Evolutionary conservation across 2,113 vertebrate genomes (phyloP).

Genomic region (Tetrao urogallus): DNA sequence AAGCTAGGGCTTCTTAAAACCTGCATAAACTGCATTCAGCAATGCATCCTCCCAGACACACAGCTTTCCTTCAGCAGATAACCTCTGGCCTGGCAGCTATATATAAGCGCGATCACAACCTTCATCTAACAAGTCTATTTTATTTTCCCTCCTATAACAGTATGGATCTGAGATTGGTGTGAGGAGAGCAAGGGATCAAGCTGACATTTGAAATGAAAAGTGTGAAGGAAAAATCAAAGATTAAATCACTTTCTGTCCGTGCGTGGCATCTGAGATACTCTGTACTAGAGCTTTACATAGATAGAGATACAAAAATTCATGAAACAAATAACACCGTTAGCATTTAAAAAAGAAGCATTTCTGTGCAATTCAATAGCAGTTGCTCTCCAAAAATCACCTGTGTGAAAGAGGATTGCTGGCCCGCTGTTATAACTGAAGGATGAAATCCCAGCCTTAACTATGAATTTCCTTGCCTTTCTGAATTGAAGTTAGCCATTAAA

Average conservation of each 20-base stretch:
- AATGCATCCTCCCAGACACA: background rate
- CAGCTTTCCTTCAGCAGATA: background rate
- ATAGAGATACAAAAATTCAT: background rate
- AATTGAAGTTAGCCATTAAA: background rate
- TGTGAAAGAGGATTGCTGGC: background rate
- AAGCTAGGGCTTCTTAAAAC: background rate
- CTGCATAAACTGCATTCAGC: background rate
- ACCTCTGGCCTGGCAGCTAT: background rate
- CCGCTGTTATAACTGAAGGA: background rate
- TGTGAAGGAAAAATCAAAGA: background rate
- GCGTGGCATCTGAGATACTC: background rate
- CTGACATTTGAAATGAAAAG: background rate
- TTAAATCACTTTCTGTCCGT: background rate
- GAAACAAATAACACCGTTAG: background rate
- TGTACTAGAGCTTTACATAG: background rate
- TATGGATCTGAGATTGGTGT: background rate
- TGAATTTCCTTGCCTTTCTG: background rate
- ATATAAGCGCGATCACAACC: background rate
- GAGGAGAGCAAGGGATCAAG: background rate
- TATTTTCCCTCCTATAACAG: background rate
- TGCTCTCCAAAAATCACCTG: background rate
- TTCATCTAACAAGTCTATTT: background rate
- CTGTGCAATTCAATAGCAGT: background rate
- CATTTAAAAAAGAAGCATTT: slow-evolving; percentile 21
- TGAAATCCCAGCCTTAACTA: background rate